A percentile compares a stretch with the other conserved stretches of the same genome.
Evolutionary conservation across 2,888 invertebrate species (phyloP).

Genomic region (Pogonocherus hispidulus): DNA sequence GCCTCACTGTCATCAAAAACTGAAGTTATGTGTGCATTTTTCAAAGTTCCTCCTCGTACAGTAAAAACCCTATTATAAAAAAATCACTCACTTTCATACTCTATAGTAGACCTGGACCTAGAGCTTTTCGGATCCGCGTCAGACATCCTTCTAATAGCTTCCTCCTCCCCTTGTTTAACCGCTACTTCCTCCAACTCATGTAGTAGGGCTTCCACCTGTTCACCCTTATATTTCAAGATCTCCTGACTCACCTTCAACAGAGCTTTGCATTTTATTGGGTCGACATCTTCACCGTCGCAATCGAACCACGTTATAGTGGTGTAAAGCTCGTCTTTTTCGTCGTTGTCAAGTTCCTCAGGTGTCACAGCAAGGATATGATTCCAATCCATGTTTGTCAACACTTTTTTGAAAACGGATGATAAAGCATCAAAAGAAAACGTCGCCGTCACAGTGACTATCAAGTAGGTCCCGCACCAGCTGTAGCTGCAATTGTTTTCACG

Average conservation of each 20-base stretch:
- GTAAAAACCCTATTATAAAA: too few species aligned
- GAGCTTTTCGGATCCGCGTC: constrained; percentile 63
- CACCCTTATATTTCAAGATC: constrained; percentile 77
- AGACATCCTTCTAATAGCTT: constrained; percentile 61
- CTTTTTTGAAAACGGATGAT: background rate
- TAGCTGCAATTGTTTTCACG: constrained; percentile 1
- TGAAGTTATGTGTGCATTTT: too few species aligned
- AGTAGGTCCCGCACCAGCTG: background rate
- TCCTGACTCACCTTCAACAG: constrained; percentile 77
- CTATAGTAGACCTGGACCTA: constrained; percentile 60
- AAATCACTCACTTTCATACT: constrained; percentile 64
- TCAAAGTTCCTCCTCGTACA: too few species aligned
- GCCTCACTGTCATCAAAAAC: too few species aligned
- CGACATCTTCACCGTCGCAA: constrained; percentile 72
- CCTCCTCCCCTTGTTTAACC: constrained; percentile 68
- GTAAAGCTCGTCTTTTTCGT: constrained; percentile 76
- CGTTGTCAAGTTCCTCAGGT: constrained; percentile 72
- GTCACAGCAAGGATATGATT: constrained; percentile 72
- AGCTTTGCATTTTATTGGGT: constrained; percentile 72
- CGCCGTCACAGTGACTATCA: background rate
- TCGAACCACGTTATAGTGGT: constrained; percentile 75
- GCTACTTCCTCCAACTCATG: constrained; percentile 71
- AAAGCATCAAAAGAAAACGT: background rate
- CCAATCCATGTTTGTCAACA: constrained; percentile 74
- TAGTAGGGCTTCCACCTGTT: constrained; percentile 74